Conservation (phyloP, 2,888 invertebrate genomes). For the Aphelenchoides bicaudatus region DNA sequence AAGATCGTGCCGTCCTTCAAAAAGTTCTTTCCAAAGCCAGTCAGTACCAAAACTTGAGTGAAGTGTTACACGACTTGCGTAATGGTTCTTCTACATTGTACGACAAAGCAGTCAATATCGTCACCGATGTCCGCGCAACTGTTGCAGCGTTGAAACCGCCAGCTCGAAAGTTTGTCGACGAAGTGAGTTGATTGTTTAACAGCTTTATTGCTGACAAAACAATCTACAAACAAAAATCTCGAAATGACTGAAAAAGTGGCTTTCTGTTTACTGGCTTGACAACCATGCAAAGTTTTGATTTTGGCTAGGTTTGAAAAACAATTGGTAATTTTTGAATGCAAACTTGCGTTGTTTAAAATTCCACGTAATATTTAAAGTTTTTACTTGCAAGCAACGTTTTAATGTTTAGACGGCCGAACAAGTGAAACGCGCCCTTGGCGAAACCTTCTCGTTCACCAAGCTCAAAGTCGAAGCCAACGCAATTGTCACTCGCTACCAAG, state of each 20-base stretch:
- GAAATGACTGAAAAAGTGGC: no score
- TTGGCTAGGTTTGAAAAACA: no score
- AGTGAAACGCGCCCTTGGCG: constrained; percentile 21
- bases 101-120: constrained; percentile 35
- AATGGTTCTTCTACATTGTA: constrained; percentile 36
- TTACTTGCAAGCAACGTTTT: neutral
- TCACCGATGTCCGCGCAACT: constrained; percentile 26
- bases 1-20: constrained; percentile 31
- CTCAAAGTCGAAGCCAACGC: constrained; percentile 28
- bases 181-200: constrained; percentile 28
- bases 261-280: no score
- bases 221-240: no score
- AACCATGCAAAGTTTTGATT: no score
- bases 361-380: neutral
- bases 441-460: constrained; percentile 23
- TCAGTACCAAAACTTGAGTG: constrained; percentile 30
- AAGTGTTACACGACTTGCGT: constrained; percentile 30
- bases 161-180: constrained; percentile 33
- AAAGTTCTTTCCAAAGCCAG: constrained; percentile 34
- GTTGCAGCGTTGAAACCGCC: constrained; percentile 30
- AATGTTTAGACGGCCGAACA: constrained; percentile 26
- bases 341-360: no score
- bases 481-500: constrained; percentile 26
- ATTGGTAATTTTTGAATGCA: no score
- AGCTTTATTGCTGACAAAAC: no score